Percentiles rank a stretch among this genome's conserved stretches.
Evolutionary conservation across 2,113 vertebrate species (phyloP).

Genomic region (Ciconia maguari): DNA sequence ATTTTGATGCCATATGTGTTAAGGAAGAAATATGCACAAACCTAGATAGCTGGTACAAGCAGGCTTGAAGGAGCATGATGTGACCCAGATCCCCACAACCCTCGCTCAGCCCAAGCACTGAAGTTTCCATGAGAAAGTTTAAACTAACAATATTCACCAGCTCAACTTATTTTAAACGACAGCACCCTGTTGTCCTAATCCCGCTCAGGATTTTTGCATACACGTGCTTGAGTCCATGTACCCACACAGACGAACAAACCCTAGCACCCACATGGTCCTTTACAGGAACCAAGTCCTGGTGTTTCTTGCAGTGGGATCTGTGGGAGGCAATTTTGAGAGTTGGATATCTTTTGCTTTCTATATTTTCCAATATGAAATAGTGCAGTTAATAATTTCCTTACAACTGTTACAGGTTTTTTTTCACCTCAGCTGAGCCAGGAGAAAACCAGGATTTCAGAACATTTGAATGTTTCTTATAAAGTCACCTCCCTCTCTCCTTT

Average conservation of each 20-base stretch:
- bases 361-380: background rate
- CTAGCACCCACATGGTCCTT: background rate
- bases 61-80: background rate
- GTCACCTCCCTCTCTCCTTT: background rate
- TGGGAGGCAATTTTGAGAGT: background rate
- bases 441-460: background rate
- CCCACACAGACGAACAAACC: background rate
- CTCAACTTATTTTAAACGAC: background rate
- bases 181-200: background rate
- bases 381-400: background rate
- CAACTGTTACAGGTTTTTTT: background rate
- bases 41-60: background rate
- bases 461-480: background rate
- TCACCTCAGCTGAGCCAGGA: rapidly evolving
- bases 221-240: background rate
- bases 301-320: background rate
- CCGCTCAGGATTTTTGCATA: background rate
- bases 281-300: background rate
- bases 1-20: background rate
- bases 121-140: rapidly evolving
- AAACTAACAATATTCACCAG: background rate
- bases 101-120: background rate
- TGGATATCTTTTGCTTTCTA: rapidly evolving
- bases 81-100: background rate
- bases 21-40: background rate